Evolutionary conservation across 2,888 invertebrate species (phyloP).

Genomic region (Galeruca laticollis): DNA sequence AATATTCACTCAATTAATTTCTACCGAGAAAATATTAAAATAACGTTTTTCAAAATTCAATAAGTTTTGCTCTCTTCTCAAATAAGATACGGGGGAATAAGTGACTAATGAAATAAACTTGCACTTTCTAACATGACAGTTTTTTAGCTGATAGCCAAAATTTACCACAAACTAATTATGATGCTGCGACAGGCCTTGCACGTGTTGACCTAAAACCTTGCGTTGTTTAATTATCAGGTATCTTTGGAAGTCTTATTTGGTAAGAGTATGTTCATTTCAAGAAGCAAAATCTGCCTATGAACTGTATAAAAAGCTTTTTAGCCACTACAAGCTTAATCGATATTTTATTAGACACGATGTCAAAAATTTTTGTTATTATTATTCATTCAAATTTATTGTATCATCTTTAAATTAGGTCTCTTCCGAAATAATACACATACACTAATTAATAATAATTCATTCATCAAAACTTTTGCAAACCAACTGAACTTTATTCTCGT

Average conservation of each 20-base stretch:
- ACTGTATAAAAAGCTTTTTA: constrained; percentile 4
- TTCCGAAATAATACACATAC: too few relatives aligned
- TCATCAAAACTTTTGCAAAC: too few relatives aligned
- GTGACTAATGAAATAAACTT: background rate
- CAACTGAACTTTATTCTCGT: too few relatives aligned
- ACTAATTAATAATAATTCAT: too few relatives aligned
- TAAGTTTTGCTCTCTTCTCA: too few relatives aligned
- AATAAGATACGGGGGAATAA: too few relatives aligned
- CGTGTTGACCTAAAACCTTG: background rate
- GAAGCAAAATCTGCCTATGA: background rate
- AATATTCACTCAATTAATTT: too few relatives aligned
- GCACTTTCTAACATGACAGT: background rate
- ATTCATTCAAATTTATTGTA: too few relatives aligned
- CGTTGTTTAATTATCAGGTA: background rate
- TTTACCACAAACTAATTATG: background rate
- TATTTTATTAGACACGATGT: background rate
- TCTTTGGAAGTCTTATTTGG: background rate
- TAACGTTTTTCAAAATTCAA: too few relatives aligned
- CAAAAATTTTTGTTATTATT: too few relatives aligned
- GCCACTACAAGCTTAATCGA: background rate
- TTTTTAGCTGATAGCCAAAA: constrained; percentile 3
- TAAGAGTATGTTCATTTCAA: background rate
- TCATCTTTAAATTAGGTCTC: too few relatives aligned
- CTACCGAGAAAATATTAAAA: too few relatives aligned
- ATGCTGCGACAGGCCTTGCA: background rate